A percentile compares a stretch with the other conserved stretches of the same genome.
Conservation (phyloP, 2,888 invertebrate species). For the Cryptus viduatorius region DNA sequence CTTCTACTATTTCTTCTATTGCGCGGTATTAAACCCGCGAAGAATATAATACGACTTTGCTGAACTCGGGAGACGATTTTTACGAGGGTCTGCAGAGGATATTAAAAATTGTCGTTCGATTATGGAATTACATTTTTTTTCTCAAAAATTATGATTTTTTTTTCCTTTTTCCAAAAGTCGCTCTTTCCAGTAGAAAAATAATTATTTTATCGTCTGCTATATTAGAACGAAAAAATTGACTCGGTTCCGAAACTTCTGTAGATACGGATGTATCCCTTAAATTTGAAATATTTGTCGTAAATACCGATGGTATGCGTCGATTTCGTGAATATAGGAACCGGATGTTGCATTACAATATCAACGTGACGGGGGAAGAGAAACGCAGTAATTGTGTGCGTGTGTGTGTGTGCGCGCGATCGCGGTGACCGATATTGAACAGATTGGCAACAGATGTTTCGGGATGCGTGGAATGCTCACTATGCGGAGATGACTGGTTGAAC, state of each 20-base stretch:
- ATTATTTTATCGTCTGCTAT: too few species aligned
- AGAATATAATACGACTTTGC: neutral
- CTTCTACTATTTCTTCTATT: neutral
- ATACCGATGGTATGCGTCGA: neutral
- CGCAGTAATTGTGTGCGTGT: constrained; percentile 13
- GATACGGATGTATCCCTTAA: too few species aligned
- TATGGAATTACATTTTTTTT: too few species aligned
- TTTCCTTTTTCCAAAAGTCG: too few species aligned
- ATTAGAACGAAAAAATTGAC: too few species aligned
- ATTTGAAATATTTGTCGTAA: neutral
- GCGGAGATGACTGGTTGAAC: constrained; percentile 78
- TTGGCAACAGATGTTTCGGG: constrained; percentile 79
- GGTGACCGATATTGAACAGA: constrained; percentile 77
- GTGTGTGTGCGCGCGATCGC: neutral
- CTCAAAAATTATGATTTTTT: too few species aligned
- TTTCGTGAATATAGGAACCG: neutral
- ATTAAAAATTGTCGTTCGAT: too few species aligned
- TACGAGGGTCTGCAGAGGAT: neutral
- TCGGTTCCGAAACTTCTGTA: too few species aligned
- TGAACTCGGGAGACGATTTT: constrained; percentile 8
- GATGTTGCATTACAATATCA: neutral
- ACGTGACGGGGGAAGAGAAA: neutral
- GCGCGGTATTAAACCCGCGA: neutral
- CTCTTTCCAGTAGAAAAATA: too few species aligned
- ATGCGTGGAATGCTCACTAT: constrained; percentile 77